phyloP scores from a whole-genome alignment of 2,113 vertebrate species.

The Lophochroa leadbeateri region DNA sequence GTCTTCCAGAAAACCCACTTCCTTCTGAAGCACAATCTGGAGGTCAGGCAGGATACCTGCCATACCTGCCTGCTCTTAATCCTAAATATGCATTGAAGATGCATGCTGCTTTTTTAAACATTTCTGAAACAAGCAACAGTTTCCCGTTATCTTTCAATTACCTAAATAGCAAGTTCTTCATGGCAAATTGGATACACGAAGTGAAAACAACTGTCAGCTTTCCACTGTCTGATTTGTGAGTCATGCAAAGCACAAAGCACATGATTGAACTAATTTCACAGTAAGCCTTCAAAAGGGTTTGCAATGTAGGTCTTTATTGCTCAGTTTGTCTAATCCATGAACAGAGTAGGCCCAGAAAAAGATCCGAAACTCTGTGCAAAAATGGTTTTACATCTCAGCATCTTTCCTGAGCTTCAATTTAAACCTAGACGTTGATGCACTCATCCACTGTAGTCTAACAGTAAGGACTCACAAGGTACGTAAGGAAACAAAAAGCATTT shows the following conservation, averaged over 20 bases:
- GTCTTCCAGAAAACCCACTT: neutral
- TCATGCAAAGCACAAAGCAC: neutral
- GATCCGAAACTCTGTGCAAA: neutral
- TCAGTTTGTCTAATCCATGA: neutral
- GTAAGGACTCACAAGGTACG: neutral
- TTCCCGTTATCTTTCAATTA: neutral
- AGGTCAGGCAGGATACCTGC: neutral
- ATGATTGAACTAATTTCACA: neutral
- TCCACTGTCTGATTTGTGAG: neutral
- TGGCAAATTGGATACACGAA: neutral
- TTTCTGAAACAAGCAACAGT: neutral
- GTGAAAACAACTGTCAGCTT: neutral
- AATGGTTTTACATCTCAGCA: neutral
- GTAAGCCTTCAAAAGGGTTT: neutral
- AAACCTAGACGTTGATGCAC: neutral
- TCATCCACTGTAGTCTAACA: neutral
- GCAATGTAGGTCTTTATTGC: neutral
- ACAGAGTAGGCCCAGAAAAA: neutral
- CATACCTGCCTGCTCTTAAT: neutral
- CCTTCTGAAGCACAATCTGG: fast-evolving
- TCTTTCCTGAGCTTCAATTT: neutral
- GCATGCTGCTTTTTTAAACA: neutral
- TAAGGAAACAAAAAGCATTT: neutral
- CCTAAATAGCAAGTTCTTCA: neutral
- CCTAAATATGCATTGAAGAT: neutral